These are phyloP conservation scores for Bubo bubo DNA, from an alignment of 2,113 vertebrate genomes.

Conservation along the genomic window DNA sequence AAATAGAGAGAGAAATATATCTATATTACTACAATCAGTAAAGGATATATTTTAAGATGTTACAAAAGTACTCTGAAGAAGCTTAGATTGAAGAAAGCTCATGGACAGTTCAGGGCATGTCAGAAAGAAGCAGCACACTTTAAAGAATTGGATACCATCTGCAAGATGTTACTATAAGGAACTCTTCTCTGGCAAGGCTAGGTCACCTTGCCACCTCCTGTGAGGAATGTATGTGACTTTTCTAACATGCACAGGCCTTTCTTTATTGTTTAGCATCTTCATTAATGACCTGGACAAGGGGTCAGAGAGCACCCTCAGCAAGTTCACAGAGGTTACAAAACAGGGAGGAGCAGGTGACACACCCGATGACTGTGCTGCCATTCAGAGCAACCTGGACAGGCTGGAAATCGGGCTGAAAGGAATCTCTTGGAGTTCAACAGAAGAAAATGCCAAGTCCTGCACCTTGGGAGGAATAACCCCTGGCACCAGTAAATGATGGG, in stretches of 20 bases:
- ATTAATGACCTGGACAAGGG: background rate
- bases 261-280: background rate
- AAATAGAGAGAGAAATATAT: background rate
- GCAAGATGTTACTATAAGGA: background rate
- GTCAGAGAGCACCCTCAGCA: background rate
- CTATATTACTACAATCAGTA: background rate
- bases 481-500: background rate
- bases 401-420: accelerated
- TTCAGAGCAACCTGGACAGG: background rate
- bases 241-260: background rate
- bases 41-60: background rate
- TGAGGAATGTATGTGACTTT: background rate
- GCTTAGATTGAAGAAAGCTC: background rate
- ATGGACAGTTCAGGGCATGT: background rate
- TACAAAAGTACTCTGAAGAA: background rate
- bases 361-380: background rate
- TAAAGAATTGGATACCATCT: background rate
- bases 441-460: background rate
- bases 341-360: background rate
- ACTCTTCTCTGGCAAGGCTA: background rate
- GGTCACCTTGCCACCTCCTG: background rate
- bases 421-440: background rate
- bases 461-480: background rate
- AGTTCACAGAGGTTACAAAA: background rate
- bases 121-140: background rate